These are phyloP conservation scores for Ardeotis arabs DNA, from an alignment of 2,113 vertebrate genomes.

Conservation along the genomic window DNA sequence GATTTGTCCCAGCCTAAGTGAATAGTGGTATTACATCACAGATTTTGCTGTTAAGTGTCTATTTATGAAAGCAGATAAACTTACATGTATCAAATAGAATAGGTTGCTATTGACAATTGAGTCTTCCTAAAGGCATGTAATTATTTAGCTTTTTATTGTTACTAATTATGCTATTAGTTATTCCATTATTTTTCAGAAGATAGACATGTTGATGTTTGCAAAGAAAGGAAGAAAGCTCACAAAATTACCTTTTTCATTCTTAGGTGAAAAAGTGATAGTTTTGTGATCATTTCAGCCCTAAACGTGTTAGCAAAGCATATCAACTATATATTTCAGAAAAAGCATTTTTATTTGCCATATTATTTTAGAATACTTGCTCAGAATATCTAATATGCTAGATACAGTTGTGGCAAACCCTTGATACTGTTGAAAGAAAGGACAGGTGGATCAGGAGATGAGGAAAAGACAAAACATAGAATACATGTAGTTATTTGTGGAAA, in stretches of 20 bases:
- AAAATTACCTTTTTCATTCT: not conserved
- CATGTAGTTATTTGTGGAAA: not conserved
- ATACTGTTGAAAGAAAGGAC: not conserved
- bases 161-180: not conserved
- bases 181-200: not conserved
- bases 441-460: not conserved
- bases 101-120: not conserved
- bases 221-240: not conserved
- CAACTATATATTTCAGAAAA: not conserved
- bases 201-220: not conserved
- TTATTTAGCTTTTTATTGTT: not conserved
- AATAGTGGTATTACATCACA: not conserved
- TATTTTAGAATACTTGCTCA: not conserved
- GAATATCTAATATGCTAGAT: not conserved
- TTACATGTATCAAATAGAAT: not conserved
- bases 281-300: not conserved
- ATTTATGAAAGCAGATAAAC: not conserved
- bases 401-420: not conserved
- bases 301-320: not conserved
- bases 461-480: not conserved
- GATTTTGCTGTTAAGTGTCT: not conserved
- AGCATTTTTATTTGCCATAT: not conserved
- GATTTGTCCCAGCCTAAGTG: not conserved
- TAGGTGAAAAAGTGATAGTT: too few species aligned
- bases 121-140: not conserved